Base-by-base conservation (phyloP, 1,140 invertebrate species). In the Caenorhabditis tropicalis region DNA sequence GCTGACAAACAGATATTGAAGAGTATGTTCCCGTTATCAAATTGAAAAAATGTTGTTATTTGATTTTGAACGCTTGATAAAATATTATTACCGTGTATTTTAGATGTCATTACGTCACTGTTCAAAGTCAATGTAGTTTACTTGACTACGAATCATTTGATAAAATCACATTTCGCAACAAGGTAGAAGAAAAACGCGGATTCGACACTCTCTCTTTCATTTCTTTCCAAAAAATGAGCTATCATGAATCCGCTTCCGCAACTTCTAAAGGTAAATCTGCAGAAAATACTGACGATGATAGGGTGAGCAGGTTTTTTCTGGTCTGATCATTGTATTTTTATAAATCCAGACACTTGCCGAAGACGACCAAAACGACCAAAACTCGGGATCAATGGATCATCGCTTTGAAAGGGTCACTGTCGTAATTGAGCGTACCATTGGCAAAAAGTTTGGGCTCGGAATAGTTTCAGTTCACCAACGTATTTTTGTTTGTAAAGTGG, bases 311-410 rank as follows among this genome's bases (percentile, higher is more conserved):
- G 24, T 12, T 27, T 6, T 56, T 9, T 10, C 21, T 43, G 39
- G 12, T 43, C 39, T 43, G 12, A 12, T 6, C 39, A 12, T 43
- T 43, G 39, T 43, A 6, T 27, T 33, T 36, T 65, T 36, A 29
- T 15, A 65, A 15, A 24, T 74, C 24, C 65, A 74, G 65, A 74
- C 65, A 0, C 65, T 74, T 10, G 65, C 65, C 7, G 65, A 74
- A 74, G 65, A 74, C 21, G 65, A 74, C n/a, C 65, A 74, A 24
- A 74, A 46, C n/a, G 65, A 74, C 43, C 33, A 74, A 43, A 74
- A 74, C 36, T 74, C 65, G 2, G 65, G 65, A 2, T 43, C 36
- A 6, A 74, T 74, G 65, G 65, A 74, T 43, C 65, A 74, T n/a
- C 65, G 65, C 10, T 74, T 74, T 9, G 65, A 74, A 36, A 5